Percentiles rank a stretch among this genome's conserved stretches.
Evolutionary conservation across 2,888 invertebrate species (phyloP).

Genomic region (Plagodis dolabraria): DNA sequence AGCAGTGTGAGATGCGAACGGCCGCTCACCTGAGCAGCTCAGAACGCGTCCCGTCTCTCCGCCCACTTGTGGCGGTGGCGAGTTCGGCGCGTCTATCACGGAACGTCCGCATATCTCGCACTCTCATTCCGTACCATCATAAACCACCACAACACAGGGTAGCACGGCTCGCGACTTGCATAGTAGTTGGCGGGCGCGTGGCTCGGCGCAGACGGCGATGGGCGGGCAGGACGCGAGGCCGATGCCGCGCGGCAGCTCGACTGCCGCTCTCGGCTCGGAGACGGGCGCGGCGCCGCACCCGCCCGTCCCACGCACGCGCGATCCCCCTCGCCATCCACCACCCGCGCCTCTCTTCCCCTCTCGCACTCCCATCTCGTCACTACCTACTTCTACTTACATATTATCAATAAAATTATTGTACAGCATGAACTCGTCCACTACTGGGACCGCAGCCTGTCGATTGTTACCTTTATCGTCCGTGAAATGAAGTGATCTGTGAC

Average conservation of each 20-base stretch:
- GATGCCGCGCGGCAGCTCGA: slow-evolving; percentile 60
- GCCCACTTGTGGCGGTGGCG: slow-evolving; percentile 79
- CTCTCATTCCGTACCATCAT: slow-evolving; percentile 81
- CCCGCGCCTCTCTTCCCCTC: slow-evolving; percentile 44
- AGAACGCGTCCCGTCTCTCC: slow-evolving; percentile 69
- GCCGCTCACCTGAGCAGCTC: slow-evolving; percentile 80
- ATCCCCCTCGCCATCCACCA: slow-evolving; percentile 36
- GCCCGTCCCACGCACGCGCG: slow-evolving; percentile 67
- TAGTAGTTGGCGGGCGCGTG: slow-evolving; percentile 56
- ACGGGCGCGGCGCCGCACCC: slow-evolving; percentile 66
- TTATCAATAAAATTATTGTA: slow-evolving; percentile 84
- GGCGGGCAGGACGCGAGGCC: slow-evolving; percentile 46
- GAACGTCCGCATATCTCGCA: slow-evolving; percentile 82
- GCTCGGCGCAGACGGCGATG: slow-evolving; percentile 49
- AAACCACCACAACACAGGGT: slow-evolving; percentile 79
- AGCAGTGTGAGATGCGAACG: slow-evolving; percentile 64
- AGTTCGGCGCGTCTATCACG: slow-evolving; percentile 68
- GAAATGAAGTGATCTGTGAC: slow-evolving; percentile 47
- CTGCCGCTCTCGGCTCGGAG: slow-evolving; percentile 46
- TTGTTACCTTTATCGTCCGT: slow-evolving; percentile 55
- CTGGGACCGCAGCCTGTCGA: slow-evolving; percentile 62
- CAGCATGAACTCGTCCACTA: slow-evolving; percentile 64
- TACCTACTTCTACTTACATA: slow-evolving; percentile 73
- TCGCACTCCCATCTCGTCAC: slow-evolving; percentile 51
- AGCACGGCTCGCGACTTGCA: slow-evolving; percentile 74